Evolutionary conservation across 2,113 vertebrate species (phyloP).

Genomic region (Pampusana beccarii): DNA sequence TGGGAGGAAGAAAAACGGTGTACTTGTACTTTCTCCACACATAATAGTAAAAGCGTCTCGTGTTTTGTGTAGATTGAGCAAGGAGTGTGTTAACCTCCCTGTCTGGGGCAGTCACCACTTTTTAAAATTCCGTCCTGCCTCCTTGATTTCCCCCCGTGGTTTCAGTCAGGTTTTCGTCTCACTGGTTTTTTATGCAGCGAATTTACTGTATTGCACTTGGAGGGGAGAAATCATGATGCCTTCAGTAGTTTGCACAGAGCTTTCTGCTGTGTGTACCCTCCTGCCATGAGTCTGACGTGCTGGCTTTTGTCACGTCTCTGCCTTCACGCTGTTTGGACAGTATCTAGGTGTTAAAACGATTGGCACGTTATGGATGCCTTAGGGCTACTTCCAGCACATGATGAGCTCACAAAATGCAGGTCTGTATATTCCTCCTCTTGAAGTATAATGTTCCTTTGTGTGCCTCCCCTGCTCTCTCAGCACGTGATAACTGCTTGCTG

Average conservation of each 20-base stretch:
- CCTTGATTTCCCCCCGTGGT: neutral
- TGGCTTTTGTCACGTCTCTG: neutral
- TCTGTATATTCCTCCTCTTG: neutral
- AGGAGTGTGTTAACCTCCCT: no score
- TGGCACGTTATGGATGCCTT: neutral
- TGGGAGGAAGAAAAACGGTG: no score
- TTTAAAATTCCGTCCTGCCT: neutral
- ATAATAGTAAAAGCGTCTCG: neutral
- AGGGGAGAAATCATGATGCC: neutral
- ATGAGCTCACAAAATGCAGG: neutral
- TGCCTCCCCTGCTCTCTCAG: neutral
- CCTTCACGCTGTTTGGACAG: neutral
- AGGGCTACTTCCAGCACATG: neutral
- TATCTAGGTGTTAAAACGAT: neutral
- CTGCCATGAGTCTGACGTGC: neutral
- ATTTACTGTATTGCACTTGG: neutral
- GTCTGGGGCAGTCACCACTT: no score
- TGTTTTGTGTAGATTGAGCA: neutral
- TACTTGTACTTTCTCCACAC: neutral
- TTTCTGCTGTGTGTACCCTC: fast-evolving
- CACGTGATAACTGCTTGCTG: neutral
- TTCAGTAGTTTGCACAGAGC: neutral
- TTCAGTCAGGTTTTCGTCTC: neutral
- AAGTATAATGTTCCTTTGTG: neutral
- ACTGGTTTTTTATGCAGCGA: neutral